Evolutionary conservation across 2,888 invertebrate genomes (phyloP).

Genomic region (Hymenopus coronatus): DNA sequence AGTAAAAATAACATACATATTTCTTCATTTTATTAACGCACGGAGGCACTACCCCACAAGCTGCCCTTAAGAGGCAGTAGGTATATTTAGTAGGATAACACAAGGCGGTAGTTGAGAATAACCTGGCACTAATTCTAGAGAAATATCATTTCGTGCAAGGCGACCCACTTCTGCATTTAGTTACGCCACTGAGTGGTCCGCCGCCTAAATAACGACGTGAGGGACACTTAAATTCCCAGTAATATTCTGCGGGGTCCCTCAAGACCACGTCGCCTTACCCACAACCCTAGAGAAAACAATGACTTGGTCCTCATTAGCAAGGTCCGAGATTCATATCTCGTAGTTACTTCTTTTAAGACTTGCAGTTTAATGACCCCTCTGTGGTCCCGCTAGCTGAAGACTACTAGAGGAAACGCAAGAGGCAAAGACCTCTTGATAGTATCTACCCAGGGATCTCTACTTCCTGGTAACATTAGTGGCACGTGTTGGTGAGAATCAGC

Average conservation of each 20-base stretch:
- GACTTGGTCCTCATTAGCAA: not conserved
- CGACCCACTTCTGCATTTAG: not conserved
- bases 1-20: too few species aligned
- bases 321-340: not conserved
- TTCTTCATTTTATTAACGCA: too few species aligned
- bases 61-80: too few species aligned
- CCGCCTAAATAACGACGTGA: not conserved
- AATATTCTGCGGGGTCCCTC: not conserved
- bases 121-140: too few species aligned
- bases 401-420: not conserved
- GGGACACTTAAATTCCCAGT: not conserved
- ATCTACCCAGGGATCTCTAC: not conserved
- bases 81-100: too few species aligned
- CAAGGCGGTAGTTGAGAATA: too few species aligned
- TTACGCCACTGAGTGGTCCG: not conserved
- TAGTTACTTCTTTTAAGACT: not conserved
- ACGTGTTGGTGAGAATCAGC: not conserved
- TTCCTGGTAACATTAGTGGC: not conserved
- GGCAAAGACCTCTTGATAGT: not conserved
- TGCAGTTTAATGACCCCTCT: not conserved
- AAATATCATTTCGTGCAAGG: too few species aligned
- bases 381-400: not conserved
- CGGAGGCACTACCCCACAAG: too few species aligned
- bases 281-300: not conserved
- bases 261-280: not conserved